Evolutionary conservation across 2,797 vertebrate genomes (phyloP), one percentile per base, ranked within the genome.

Genomic region (Myotis vivesi): DNA sequence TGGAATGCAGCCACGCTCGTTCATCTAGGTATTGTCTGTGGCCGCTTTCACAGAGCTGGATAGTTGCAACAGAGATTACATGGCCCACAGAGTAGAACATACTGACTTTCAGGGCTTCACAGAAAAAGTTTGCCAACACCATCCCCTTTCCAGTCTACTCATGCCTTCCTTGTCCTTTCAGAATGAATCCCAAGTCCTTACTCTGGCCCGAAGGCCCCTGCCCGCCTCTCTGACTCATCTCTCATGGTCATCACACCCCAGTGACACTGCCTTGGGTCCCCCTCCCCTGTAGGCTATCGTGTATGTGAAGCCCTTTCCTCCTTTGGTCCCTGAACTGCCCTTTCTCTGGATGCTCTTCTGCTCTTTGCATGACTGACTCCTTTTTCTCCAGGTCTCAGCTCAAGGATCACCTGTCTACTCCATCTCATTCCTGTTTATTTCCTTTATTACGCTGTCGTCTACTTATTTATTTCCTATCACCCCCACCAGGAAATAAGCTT

Each of bases 361-460:
- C 46, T 59, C 55, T 38, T 28, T 53, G 23, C 3, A 22, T 7
- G 55, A 33, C 51, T 7, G 30, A 2, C n/a, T 69, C n/a, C 13
- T 28, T 85, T 64, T 59, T 22, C 75, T 86, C 41, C 57, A 59
- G 30, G 44, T 64, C 44, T 83, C n/a, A 22, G 41, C 71, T 91
- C 22, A 28, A 30, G n/a, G 3, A 20, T 46, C 69, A 20, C 8
- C 41, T 33, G 28, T 79, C 79, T 46, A 38, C 17, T 64, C 38
- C 15, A 2, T 46, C 80, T 64, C 79, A 28, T 36, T 38, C 12
- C 13, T 30, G 1, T 11, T 62, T 68, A n/a, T 51, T 73, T 28
- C 69, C 79, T 88, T 73, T 44, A 10, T 2, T 7, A 36, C 5
- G 15, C 30, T 89, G 53, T 41, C 8, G 3, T 75, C 59, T 83